A percentile compares a stretch with the other conserved stretches of the same genome.
phyloP scores from a whole-genome alignment of 2,113 vertebrate genomes.

The Madoqua kirkii region DNA sequence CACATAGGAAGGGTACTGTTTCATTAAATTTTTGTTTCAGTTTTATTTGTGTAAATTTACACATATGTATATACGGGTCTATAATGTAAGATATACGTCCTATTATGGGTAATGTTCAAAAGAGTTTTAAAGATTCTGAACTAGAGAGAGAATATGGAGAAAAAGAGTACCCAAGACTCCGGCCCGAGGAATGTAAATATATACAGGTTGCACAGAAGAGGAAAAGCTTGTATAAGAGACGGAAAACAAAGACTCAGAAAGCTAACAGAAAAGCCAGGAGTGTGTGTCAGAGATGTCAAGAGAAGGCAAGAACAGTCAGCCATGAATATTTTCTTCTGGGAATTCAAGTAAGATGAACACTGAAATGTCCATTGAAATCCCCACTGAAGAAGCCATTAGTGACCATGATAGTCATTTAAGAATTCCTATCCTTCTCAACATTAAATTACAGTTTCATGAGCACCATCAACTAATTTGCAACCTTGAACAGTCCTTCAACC shows the following conservation, averaged over 20 bases:
- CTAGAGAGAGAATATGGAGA: neutral
- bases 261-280: neutral
- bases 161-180: neutral
- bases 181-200: neutral
- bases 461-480: neutral
- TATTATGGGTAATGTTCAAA: neutral
- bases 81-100: neutral
- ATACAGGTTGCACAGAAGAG: neutral
- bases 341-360: constrained; percentile 11
- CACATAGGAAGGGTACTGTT: neutral
- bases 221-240: neutral
- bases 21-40: neutral
- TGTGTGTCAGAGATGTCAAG: neutral
- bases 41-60: neutral
- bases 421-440: neutral
- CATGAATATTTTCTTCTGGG: neutral
- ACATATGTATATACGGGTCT: neutral
- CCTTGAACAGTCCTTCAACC: neutral
- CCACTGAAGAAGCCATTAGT: neutral
- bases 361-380: neutral
- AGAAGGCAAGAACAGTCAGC: neutral
- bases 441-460: neutral
- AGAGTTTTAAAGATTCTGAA: neutral
- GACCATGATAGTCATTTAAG: neutral
- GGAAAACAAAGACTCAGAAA: neutral